These are phyloP conservation scores for Bergia puertoricense DNA, from an alignment of 92 coral and sea anemone genomes.

Conservation along the genomic window DNA sequence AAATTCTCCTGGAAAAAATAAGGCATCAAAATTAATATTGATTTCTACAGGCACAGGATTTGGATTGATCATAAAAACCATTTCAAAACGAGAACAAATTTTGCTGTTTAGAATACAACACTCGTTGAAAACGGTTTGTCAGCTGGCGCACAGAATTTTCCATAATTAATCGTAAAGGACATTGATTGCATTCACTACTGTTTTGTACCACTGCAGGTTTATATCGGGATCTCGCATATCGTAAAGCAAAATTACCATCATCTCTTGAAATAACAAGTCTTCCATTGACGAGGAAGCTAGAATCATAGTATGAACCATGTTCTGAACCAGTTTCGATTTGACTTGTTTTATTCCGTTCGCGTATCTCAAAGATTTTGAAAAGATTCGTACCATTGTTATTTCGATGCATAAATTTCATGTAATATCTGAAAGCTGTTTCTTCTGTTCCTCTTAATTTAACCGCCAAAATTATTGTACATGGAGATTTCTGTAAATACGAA, in stretches of 20 bases:
- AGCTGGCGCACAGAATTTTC: slow-evolving; percentile 44
- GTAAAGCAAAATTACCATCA: background rate
- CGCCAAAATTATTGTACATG: background rate
- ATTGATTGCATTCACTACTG: slow-evolving; percentile 40
- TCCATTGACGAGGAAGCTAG: slow-evolving; percentile 20
- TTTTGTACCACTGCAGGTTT: slow-evolving; percentile 32
- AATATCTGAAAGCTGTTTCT: slow-evolving; percentile 37
- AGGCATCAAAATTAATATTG: slow-evolving; percentile 15
- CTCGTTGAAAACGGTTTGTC: slow-evolving; percentile 31
- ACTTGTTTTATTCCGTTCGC: slow-evolving; percentile 4
- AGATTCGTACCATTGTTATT: slow-evolving; percentile 40
- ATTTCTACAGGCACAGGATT: background rate
- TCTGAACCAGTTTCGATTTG: slow-evolving; percentile 23
- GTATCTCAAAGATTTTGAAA: slow-evolving; percentile 7
- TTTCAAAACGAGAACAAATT: background rate
- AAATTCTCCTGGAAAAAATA: slow-evolving; percentile 12
- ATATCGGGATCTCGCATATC: slow-evolving; percentile 16
- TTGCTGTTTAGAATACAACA: background rate
- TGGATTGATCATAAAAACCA: background rate
- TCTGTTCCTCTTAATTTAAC: slow-evolving; percentile 22
- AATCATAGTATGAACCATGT: background rate
- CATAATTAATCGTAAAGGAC: slow-evolving; percentile 43
- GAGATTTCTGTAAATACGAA: slow-evolving; percentile 20
- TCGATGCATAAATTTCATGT: slow-evolving; percentile 38
- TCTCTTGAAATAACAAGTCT: background rate